These are phyloP conservation scores for Yponomeuta cagnagella DNA, from an alignment of 2,888 invertebrate genomes.

Conservation along the genomic window DNA sequence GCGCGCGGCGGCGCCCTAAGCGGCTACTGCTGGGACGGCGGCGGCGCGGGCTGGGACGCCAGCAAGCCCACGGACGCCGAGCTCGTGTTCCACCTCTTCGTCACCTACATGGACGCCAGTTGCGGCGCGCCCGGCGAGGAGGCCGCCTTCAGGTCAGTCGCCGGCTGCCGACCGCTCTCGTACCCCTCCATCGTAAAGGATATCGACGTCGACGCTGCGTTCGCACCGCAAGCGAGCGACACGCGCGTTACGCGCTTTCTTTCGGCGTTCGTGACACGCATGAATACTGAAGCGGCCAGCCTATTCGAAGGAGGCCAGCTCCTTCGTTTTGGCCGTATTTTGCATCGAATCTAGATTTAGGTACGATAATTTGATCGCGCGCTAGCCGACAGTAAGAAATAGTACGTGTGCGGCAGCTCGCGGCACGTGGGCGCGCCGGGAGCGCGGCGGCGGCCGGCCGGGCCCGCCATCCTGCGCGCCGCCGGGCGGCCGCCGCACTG, in stretches of 20 bases:
- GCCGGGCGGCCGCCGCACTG: constrained; percentile 77
- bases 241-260: no score
- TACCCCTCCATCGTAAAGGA: no score
- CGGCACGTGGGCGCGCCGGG: constrained; percentile 57
- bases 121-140: neutral
- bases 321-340: no score
- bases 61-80: constrained; percentile 86
- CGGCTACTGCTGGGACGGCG: constrained; percentile 91
- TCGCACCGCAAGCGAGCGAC: no score
- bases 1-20: constrained; percentile 91
- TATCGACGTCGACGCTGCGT: no score
- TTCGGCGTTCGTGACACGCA: no score
- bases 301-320: no score
- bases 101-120: constrained; percentile 87
- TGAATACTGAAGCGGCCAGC: no score
- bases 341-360: no score
- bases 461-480: constrained; percentile 78
- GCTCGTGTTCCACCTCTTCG: constrained; percentile 89
- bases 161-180: neutral
- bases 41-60: constrained; percentile 76
- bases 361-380: no score
- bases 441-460: constrained; percentile 66
- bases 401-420: neutral
- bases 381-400: no score
- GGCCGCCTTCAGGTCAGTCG: neutral